These are phyloP conservation scores for Kryptolebias marmoratus DNA, from an alignment of 2,113 vertebrate genomes.

Conservation along the genomic window DNA sequence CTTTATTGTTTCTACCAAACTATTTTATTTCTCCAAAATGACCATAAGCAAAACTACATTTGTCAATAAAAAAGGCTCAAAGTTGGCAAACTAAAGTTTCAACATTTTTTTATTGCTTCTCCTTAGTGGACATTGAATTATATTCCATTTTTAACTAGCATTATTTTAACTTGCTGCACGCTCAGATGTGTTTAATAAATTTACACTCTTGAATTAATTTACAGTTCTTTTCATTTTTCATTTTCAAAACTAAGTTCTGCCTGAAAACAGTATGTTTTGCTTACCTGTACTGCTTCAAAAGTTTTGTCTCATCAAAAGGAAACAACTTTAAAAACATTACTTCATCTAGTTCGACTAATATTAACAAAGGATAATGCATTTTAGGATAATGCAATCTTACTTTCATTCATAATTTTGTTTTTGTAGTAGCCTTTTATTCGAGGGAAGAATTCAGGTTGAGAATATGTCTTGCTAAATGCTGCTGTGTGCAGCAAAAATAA, in stretches of 20 bases:
- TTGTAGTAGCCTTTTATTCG: slow-evolving; percentile 28
- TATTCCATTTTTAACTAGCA: slow-evolving; percentile 21
- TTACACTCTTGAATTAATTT: slow-evolving; percentile 20
- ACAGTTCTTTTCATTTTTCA: slow-evolving; percentile 45
- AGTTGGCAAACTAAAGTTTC: not conserved
- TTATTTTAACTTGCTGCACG: slow-evolving; percentile 16
- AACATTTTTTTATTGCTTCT: slow-evolving; percentile 11
- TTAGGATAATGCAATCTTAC: not conserved
- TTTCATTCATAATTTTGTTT: slow-evolving; percentile 3
- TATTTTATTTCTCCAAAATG: not conserved
- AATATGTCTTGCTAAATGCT: slow-evolving; percentile 25
- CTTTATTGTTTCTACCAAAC: not conserved
- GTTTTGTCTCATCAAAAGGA: slow-evolving; percentile 72
- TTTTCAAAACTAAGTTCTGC: slow-evolving; percentile 59
- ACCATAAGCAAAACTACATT: not conserved
- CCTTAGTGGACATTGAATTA: not conserved
- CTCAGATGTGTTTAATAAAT: slow-evolving; percentile 26
- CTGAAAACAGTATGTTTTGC: slow-evolving; percentile 48
- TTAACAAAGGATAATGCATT: slow-evolving; percentile 31
- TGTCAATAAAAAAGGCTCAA: slow-evolving; percentile 1
- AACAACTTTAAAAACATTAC: slow-evolving; percentile 78
- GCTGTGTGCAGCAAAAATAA: slow-evolving; percentile 11
- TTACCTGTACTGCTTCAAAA: slow-evolving; percentile 45
- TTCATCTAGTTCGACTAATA: slow-evolving; percentile 71
- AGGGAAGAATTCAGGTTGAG: slow-evolving; percentile 35